Evolutionary conservation across 2,888 invertebrate species (phyloP).

Genomic region (Altica lythri): DNA sequence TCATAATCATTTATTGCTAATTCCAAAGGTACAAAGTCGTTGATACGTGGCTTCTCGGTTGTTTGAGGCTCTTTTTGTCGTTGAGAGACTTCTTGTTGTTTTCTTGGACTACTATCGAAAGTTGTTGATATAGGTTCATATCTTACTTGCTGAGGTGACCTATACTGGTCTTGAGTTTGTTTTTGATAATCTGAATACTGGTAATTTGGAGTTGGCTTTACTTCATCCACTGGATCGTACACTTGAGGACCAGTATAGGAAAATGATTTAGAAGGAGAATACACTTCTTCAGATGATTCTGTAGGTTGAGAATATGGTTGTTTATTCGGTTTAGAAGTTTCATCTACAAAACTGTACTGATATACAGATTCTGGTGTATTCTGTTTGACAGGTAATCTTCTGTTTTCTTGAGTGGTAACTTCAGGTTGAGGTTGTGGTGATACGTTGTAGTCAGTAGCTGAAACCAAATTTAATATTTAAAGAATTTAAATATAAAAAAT

Average conservation of each 20-base stretch:
- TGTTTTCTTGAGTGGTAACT: neutral
- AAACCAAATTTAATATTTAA: too few species aligned
- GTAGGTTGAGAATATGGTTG: too few species aligned
- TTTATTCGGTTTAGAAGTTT: too few species aligned
- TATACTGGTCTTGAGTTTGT: neutral
- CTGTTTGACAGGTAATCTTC: too few species aligned
- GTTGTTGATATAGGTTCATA: conserved; percentile 24
- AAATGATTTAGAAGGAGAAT: neutral
- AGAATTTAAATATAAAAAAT: too few species aligned
- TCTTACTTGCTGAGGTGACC: conserved; percentile 9
- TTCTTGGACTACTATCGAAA: neutral
- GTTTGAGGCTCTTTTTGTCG: conserved; percentile 11
- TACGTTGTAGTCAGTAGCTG: neutral
- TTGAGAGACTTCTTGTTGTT: conserved; percentile 1
- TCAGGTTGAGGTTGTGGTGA: neutral
- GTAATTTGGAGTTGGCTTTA: neutral
- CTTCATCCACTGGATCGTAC: conserved; percentile 2
- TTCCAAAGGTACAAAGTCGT: conserved; percentile 40
- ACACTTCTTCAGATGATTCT: conserved; percentile 5
- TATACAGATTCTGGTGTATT: conserved; percentile 3
- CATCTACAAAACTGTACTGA: conserved; percentile 11
- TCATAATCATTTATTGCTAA: conserved; percentile 46
- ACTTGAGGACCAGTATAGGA: conserved; percentile 6
- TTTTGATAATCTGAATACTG: conserved; percentile 8
- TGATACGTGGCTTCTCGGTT: conserved; percentile 8